These are phyloP conservation scores for Tupaia chinensis DNA, from an alignment of 2,113 vertebrate species.

Conservation along the genomic window DNA sequence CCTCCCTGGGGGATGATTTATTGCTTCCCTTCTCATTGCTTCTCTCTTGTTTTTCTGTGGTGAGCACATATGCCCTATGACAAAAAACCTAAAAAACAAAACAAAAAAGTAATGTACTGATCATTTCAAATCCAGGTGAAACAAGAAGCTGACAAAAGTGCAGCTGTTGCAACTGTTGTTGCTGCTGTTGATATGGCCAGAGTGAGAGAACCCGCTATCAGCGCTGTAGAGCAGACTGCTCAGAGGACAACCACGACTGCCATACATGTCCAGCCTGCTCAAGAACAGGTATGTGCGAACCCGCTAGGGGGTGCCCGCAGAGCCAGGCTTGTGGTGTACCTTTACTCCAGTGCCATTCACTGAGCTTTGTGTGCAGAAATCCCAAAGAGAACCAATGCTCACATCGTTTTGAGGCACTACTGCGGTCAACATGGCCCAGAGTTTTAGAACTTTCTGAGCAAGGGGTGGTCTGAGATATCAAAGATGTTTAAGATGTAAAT, in stretches of 20 bases:
- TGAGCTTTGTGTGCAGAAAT: fast-evolving
- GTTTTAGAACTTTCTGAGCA: neutral
- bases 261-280: constrained; percentile 87
- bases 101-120: constrained; percentile 41
- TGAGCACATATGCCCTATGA: too few relatives aligned
- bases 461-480: neutral
- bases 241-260: constrained; percentile 90
- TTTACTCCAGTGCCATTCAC: fast-evolving
- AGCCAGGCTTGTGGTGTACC: fast-evolving
- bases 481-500: neutral
- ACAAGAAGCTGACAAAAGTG: constrained; percentile 89
- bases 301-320: fast-evolving
- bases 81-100: too few relatives aligned
- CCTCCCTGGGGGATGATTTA: too few relatives aligned
- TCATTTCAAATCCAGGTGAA: constrained; percentile 87
- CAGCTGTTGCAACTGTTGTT: constrained; percentile 93
- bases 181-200: constrained; percentile 95
- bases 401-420: neutral
- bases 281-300: constrained; percentile 87
- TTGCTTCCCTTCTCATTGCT: too few relatives aligned
- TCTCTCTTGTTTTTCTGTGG: too few relatives aligned
- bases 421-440: neutral
- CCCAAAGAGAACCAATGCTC: fast-evolving
- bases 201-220: constrained; percentile 89
- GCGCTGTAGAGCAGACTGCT: constrained; percentile 87